These are phyloP conservation scores for Andrena minutula DNA, from an alignment of 2,888 invertebrate genomes.

Conservation along the genomic window DNA sequence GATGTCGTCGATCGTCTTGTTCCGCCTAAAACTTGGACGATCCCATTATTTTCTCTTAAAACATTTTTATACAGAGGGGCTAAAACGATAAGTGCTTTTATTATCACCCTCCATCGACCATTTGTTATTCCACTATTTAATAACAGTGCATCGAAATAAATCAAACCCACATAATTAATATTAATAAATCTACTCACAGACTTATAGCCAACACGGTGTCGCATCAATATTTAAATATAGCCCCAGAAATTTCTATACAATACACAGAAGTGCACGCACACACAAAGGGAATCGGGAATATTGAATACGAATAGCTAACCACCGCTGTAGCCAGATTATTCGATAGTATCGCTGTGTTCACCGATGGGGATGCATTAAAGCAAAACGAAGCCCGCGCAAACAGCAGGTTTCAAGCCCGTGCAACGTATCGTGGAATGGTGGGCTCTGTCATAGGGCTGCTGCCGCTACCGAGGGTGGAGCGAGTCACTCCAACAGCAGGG, in stretches of 20 bases:
- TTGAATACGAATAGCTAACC: neutral
- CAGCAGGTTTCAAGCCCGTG: constrained; percentile 34
- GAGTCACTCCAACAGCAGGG: constrained; percentile 52
- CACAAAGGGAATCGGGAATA: neutral
- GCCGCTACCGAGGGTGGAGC: constrained; percentile 61
- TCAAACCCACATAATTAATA: too few relatives aligned
- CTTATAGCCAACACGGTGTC: too few relatives aligned
- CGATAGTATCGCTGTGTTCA: constrained; percentile 7
- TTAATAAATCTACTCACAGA: too few relatives aligned
- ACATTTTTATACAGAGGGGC: neutral
- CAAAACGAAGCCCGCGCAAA: constrained; percentile 36
- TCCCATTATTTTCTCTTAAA: neutral
- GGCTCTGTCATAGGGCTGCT: constrained; percentile 60
- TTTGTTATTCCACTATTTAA: too few relatives aligned
- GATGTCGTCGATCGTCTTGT: neutral
- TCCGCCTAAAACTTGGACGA: neutral
- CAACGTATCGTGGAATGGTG: constrained; percentile 60
- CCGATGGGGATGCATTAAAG: constrained; percentile 7
- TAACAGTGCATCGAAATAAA: too few relatives aligned
- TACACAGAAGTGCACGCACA: neutral
- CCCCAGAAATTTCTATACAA: too few relatives aligned
- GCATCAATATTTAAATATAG: too few relatives aligned
- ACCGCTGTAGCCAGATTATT: neutral
- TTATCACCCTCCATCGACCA: too few relatives aligned
- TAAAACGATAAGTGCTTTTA: neutral